Evolutionary conservation across 2,113 vertebrate genomes (phyloP), one percentile per base, ranked within the genome.

Genomic region (Vidua chalybeata): DNA sequence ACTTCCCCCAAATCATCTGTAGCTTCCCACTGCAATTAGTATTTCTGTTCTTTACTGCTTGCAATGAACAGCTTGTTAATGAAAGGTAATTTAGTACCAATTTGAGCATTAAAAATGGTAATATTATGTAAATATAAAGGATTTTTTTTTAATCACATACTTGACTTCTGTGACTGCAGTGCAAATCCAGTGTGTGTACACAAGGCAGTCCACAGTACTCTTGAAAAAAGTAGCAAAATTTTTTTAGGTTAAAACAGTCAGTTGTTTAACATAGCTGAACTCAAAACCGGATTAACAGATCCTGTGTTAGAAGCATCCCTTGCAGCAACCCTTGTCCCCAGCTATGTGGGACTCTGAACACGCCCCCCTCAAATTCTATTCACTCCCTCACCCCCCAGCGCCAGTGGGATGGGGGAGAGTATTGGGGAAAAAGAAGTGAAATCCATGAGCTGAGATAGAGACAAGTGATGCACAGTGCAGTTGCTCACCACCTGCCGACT

Each of bases 1-100:
- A 39, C 39, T 95, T 82, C 17, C 39, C 49, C 80, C 23, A 49
- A 39, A 39, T 78, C 37, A n/a, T 74, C 62, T 85, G 64, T 87
- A 56, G 74, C 56, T 84, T 91, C 66, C 6, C 5, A 24, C 49
- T 86, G 58, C 33, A 75, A 43, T 72, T 75, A 74, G 6, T 61
- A 51, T 95, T 95, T 96, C 62, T 91, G 67, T 69, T 83, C 55
- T 83, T 89, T 84, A 58, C 66, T 54, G 64, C 39, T 90, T 84
- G 35, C 45, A 81, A 59, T 41, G 68, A 92, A 37, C 63, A 71
- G 28, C 33, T 84, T 7, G 0, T 76, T 87, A 91, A 79, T 61
- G 27, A 75, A 81, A 74, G n/a, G 31, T 74, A 33, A 66, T 71
- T 94, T 90, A 77, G 27, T 72, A 90, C 46, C 58, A 67, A 59